Evolutionary conservation across 2,888 invertebrate genomes (phyloP).

Genomic region (Pristionchus entomophagus): DNA sequence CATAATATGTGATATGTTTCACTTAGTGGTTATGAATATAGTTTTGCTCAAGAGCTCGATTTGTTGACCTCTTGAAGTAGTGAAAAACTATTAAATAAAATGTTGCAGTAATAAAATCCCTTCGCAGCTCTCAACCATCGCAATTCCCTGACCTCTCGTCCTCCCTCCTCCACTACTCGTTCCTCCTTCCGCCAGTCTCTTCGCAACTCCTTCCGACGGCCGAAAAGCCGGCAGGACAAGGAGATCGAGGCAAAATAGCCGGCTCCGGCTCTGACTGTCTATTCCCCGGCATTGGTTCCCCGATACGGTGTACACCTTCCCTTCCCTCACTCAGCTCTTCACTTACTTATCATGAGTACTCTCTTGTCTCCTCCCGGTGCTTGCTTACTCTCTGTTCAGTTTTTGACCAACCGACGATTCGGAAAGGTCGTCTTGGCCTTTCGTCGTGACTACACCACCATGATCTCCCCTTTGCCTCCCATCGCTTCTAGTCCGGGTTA

Average conservation of each 20-base stretch:
- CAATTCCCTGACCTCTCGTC: neutral
- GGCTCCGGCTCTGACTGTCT: neutral
- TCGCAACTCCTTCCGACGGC: conserved; percentile 43
- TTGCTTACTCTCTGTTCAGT: neutral
- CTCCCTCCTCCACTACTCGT: neutral
- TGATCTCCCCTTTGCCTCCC: neutral
- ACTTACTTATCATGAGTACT: conserved; percentile 25
- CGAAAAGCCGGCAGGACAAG: conserved; percentile 37
- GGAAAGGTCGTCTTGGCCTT: neutral
- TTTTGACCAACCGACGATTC: conserved; percentile 6
- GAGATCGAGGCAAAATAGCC: conserved; percentile 31
- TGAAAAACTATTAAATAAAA: too few species aligned
- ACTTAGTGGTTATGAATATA: too few species aligned
- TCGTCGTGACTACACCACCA: conserved; percentile 12
- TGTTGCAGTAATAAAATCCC: neutral
- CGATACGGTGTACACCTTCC: neutral
- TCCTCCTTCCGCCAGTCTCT: conserved; percentile 37
- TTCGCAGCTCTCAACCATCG: neutral
- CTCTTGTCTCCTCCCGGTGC: neutral
- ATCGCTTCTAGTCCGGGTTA: conserved; percentile 9
- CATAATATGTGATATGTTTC: too few species aligned
- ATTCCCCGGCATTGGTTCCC: neutral
- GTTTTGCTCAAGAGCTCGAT: too few species aligned
- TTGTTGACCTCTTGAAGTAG: too few species aligned
- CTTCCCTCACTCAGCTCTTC: too few species aligned